Evolutionary conservation across 2,797 vertebrate species (phyloP).

Genomic region (Monodelphis domestica): DNA sequence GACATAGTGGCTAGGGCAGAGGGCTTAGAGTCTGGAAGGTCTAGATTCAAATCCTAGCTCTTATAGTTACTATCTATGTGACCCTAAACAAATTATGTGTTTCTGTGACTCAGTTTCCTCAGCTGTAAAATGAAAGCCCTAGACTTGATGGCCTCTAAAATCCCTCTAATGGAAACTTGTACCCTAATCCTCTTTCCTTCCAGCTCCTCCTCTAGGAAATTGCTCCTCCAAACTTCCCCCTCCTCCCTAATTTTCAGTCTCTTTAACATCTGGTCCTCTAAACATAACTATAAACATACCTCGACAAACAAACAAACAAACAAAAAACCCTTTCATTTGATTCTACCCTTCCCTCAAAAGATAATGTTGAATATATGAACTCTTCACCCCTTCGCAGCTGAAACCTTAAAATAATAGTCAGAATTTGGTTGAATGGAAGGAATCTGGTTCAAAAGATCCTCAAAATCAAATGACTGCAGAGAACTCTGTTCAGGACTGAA

Average conservation of each 20-base stretch:
- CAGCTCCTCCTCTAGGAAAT: background rate
- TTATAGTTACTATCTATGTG: background rate
- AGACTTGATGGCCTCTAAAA: background rate
- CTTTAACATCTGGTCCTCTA: background rate
- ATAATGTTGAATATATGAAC: background rate
- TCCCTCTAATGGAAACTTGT: background rate
- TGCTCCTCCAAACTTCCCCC: background rate
- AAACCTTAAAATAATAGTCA: no score
- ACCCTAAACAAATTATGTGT: background rate
- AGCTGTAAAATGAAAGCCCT: background rate
- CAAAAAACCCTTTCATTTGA: background rate
- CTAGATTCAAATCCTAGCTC: background rate
- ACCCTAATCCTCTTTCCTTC: background rate
- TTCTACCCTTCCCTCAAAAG: background rate
- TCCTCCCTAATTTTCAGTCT: background rate
- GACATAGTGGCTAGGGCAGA: background rate
- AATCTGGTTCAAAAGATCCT: conserved; percentile 8
- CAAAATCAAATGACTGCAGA: background rate
- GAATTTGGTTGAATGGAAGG: background rate
- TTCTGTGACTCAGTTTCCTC: background rate
- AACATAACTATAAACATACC: background rate
- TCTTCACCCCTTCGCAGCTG: background rate
- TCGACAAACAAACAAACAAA: no score
- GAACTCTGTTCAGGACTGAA: background rate
- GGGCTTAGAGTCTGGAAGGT: background rate